A percentile compares a stretch with the other conserved stretches of the same genome.
These are phyloP conservation scores for Python bivittatus DNA, from an alignment of 2,113 vertebrate species.

Conservation along the genomic window DNA sequence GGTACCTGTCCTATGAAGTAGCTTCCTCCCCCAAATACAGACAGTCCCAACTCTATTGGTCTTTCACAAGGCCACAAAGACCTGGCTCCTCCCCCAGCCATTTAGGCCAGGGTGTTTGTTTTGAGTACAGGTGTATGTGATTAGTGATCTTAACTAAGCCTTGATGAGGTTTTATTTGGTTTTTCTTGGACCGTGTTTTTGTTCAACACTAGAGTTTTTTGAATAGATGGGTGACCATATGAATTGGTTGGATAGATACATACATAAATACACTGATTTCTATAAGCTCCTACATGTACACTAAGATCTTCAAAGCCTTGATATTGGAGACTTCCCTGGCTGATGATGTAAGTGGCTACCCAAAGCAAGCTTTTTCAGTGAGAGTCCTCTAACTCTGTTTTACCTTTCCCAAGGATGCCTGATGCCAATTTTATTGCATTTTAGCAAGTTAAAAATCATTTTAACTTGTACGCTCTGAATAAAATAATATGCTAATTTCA, in stretches of 20 bases:
- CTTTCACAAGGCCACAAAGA: neutral
- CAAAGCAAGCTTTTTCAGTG: neutral
- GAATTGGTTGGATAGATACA: neutral
- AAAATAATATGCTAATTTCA: neutral
- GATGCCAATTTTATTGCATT: neutral
- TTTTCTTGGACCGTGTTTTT: neutral
- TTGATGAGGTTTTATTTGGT: neutral
- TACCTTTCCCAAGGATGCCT: neutral
- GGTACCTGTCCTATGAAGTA: neutral
- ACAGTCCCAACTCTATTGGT: neutral
- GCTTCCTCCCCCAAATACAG: neutral
- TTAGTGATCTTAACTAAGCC: neutral
- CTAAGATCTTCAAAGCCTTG: neutral
- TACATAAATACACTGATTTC: neutral
- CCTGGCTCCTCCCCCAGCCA: neutral
- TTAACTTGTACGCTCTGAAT: neutral
- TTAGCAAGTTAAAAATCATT: neutral
- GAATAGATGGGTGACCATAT: neutral
- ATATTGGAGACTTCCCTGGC: neutral
- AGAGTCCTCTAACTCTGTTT: neutral
- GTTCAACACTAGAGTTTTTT: neutral
- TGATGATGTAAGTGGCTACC: neutral
- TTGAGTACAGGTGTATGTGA: neutral
- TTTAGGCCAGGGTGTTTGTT: neutral
- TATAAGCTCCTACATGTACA: neutral